Conservation (phyloP, 2,888 invertebrate species). For the Andrena fulva region DNA sequence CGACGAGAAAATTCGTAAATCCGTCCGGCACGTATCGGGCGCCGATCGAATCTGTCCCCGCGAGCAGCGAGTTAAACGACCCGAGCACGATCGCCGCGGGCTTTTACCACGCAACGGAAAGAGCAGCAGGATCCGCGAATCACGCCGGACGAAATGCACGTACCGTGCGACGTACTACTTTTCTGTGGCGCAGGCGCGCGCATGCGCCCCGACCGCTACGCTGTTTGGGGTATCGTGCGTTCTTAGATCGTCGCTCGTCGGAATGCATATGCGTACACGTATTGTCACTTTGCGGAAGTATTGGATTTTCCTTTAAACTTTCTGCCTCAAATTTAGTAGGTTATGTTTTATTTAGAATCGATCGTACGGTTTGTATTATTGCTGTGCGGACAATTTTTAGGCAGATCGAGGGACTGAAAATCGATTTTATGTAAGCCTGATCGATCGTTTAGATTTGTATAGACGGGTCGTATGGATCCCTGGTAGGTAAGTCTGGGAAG, state of each 20-base stretch:
- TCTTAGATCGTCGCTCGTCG: constrained; percentile 25
- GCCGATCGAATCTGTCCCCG: constrained; percentile 17
- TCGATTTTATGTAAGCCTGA: background rate
- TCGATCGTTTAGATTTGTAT: background rate
- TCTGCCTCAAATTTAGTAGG: too few species aligned
- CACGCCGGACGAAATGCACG: constrained; percentile 12
- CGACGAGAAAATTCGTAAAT: constrained; percentile 13
- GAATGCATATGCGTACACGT: constrained; percentile 25
- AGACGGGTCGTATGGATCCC: background rate
- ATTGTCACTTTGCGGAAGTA: constrained; percentile 38
- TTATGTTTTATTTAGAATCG: background rate
- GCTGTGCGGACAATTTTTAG: constrained; percentile 1
- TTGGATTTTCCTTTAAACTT: constrained; percentile 5
- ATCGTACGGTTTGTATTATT: too few species aligned
- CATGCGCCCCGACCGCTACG: constrained; percentile 47
- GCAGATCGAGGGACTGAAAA: constrained; percentile 13
- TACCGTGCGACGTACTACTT: constrained; percentile 59
- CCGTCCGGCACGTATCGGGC: constrained; percentile 9
- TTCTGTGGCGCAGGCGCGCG: constrained; percentile 61
- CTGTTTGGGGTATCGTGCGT: constrained; percentile 50
- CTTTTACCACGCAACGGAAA: constrained; percentile 23
- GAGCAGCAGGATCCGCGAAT: constrained; percentile 21
- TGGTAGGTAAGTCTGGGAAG: background rate
- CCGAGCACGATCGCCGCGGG: constrained; percentile 12
- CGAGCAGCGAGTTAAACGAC: constrained; percentile 14